Percentiles rank a stretch among this genome's conserved stretches.
Conservation (phyloP, 2,113 vertebrate genomes). For the Cacatua alba region DNA sequence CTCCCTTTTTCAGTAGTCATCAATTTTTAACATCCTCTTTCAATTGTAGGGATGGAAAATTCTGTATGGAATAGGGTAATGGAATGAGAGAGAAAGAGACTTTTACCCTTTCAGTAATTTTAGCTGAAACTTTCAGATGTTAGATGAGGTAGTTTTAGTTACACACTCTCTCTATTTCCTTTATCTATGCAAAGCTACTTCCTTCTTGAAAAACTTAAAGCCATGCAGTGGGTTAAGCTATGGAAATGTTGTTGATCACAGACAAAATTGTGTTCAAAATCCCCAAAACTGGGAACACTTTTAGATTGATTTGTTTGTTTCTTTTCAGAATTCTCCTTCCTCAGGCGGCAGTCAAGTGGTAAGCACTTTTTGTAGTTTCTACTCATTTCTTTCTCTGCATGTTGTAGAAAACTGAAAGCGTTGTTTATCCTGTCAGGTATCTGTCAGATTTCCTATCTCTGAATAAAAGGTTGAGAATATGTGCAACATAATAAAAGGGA, state of each 20-base stretch:
- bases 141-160: neutral
- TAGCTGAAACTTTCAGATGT: neutral
- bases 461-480: neutral
- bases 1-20: neutral
- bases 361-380: neutral
- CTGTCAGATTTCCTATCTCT: neutral
- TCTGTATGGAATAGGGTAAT: neutral
- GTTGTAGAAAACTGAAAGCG: neutral
- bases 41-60: neutral
- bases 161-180: neutral
- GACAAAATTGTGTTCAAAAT: neutral
- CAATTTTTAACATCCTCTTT: neutral
- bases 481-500: neutral
- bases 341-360: constrained; percentile 42
- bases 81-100: neutral
- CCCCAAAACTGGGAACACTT: neutral
- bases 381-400: neutral
- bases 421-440: neutral
- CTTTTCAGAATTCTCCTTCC: constrained; percentile 33
- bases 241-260: neutral
- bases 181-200: neutral
- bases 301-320: neutral
- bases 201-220: neutral
- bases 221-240: neutral
- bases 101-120: neutral